Evolutionary conservation across 2,797 vertebrate genomes (phyloP).

Genomic region (Pseudomugil tenellus): DNA sequence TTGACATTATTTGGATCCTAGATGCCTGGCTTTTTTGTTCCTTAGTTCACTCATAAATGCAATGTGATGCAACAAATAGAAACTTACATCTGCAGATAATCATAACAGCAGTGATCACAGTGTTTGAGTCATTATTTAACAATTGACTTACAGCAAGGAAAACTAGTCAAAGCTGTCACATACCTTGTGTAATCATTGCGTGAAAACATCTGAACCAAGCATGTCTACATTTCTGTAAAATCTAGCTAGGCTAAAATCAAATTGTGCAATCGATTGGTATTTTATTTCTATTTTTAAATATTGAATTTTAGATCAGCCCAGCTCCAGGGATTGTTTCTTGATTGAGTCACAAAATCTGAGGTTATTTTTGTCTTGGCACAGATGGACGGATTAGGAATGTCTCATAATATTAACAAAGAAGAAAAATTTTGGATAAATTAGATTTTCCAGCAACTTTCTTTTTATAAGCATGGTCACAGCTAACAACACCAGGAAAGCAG

Average conservation of each 20-base stretch:
- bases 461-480: slow-evolving; percentile 19
- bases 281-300: slow-evolving; percentile 19
- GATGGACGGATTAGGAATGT: slow-evolving; percentile 7
- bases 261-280: slow-evolving; percentile 12
- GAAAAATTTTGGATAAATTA: slow-evolving; percentile 2
- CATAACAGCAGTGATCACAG: slow-evolving; percentile 1
- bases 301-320: slow-evolving; percentile 25
- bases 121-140: slow-evolving; percentile 16
- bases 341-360: slow-evolving; percentile 34
- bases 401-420: slow-evolving; percentile 6
- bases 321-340: slow-evolving; percentile 24
- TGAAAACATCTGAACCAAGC: slow-evolving; percentile 37
- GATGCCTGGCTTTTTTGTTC: slow-evolving; percentile 3
- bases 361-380: slow-evolving; percentile 22
- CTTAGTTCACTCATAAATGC: slow-evolving; percentile 6
- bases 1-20: slow-evolving; percentile 17
- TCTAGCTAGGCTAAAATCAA: not conserved
- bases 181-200: slow-evolving; percentile 5
- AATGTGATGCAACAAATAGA: slow-evolving; percentile 13
- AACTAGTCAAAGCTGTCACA: slow-evolving; percentile 11
- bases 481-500: slow-evolving; percentile 17
- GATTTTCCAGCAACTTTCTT: slow-evolving; percentile 18
- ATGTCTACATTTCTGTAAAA: slow-evolving; percentile 28
- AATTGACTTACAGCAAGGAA: slow-evolving; percentile 11
- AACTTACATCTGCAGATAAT: slow-evolving; percentile 7